Percentiles rank a stretch among this genome's conserved stretches.
Conservation (phyloP, 2,797 vertebrate species). For the Orestias chungarensis region DNA sequence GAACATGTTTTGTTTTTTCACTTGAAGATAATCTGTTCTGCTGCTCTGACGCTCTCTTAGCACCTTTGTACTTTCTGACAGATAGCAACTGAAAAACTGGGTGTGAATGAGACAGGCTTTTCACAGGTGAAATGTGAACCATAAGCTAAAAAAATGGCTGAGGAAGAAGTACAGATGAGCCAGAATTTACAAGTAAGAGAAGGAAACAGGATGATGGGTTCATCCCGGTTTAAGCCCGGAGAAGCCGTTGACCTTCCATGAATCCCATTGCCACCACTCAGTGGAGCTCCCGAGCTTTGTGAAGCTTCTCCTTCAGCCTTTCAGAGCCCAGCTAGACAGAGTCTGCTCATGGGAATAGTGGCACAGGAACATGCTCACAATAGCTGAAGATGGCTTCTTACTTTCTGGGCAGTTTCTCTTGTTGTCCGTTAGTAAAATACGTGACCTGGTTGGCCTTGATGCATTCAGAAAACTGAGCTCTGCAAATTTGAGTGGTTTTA, state of each 20-base stretch:
- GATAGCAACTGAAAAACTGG: neutral
- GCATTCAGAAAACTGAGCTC: conserved; percentile 55
- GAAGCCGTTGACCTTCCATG: conserved; percentile 54
- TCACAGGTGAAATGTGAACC: conserved; percentile 10
- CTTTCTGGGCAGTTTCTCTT: conserved; percentile 72
- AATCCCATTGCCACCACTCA: conserved; percentile 37
- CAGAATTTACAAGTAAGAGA: conserved; percentile 33
- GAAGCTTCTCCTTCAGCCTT: conserved; percentile 15
- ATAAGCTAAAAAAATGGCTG: neutral
- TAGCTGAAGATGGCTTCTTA: conserved; percentile 60
- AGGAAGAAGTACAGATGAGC: conserved; percentile 15
- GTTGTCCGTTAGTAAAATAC: conserved; percentile 65
- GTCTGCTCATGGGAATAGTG: conserved; percentile 38
- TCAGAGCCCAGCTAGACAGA: conserved; percentile 22
- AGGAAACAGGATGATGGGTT: conserved; percentile 66
- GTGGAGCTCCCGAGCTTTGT: conserved; percentile 18
- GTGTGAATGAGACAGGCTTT: neutral
- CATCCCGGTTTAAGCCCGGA: conserved; percentile 59
- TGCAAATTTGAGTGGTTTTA: conserved; percentile 44
- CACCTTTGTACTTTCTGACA: neutral
- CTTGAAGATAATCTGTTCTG: neutral
- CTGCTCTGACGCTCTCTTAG: neutral
- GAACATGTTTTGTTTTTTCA: neutral
- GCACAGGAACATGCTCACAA: conserved; percentile 43
- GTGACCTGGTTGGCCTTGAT: conserved; percentile 50